Conservation (phyloP, 2,888 invertebrate species). For the Phragmatobia fuliginosa region DNA sequence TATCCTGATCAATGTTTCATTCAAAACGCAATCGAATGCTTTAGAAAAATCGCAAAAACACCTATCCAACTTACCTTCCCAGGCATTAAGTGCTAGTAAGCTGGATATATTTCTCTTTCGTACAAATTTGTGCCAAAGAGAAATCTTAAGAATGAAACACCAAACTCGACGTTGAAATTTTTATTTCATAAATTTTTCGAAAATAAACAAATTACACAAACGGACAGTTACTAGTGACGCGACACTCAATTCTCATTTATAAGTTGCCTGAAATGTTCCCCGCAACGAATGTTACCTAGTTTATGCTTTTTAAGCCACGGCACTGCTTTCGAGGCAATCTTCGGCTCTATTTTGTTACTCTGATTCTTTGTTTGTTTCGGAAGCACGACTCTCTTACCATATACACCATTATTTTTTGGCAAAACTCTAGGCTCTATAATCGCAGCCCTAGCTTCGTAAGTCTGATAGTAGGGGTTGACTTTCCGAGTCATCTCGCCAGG, state of each 20-base stretch:
- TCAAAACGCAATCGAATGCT: too few species aligned
- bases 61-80: too few species aligned
- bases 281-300: conserved; percentile 56
- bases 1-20: too few species aligned
- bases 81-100: too few species aligned
- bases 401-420: background rate
- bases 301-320: conserved; percentile 69
- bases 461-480: conserved; percentile 48
- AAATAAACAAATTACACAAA: conserved; percentile 29
- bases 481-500: conserved; percentile 26
- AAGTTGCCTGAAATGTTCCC: conserved; percentile 67
- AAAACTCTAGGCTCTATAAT: conserved; percentile 34
- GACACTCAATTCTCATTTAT: conserved; percentile 57
- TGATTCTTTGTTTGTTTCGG: conserved; percentile 8
- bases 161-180: conserved; percentile 37
- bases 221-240: conserved; percentile 36
- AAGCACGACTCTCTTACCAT: background rate
- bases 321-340: conserved; percentile 43
- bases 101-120: too few species aligned
- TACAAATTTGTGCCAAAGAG: background rate
- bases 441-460: conserved; percentile 63
- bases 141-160: background rate
- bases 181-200: conserved; percentile 37
- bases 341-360: background rate
- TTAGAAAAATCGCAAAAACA: too few species aligned